These are phyloP conservation scores for Drosophila fungiperda DNA, from an alignment of 2,888 invertebrate genomes.

Conservation along the genomic window DNA sequence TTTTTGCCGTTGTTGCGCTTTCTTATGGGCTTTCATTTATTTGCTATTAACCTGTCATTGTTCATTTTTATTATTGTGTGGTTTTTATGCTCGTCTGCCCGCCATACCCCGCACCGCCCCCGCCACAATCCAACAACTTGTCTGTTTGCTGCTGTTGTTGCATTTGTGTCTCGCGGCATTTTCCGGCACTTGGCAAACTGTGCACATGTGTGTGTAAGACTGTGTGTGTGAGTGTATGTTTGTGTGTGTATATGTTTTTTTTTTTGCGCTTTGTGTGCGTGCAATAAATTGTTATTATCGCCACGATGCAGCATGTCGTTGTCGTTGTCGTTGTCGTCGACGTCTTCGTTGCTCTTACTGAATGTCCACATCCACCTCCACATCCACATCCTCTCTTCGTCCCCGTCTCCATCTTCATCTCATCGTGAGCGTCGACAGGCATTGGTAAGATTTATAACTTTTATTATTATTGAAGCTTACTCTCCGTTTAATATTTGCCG, in stretches of 20 bases:
- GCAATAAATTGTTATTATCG: slow-evolving; percentile 84
- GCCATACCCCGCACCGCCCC: slow-evolving; percentile 19
- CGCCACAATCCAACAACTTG: slow-evolving; percentile 9
- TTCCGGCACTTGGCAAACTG: slow-evolving; percentile 68
- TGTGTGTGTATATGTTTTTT: slow-evolving; percentile 17
- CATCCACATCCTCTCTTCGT: slow-evolving; percentile 19
- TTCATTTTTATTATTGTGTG: slow-evolving; percentile 82
- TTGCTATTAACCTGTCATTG: slow-evolving; percentile 85
- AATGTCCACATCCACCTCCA: slow-evolving; percentile 31
- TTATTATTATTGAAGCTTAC: slow-evolving; percentile 82
- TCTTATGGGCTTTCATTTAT: slow-evolving; percentile 83
- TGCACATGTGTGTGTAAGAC: slow-evolving; percentile 42
- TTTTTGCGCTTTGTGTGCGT: slow-evolving; percentile 55
- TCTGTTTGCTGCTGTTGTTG: slow-evolving; percentile 49
- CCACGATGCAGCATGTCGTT: slow-evolving; percentile 80
- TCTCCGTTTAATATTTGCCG: slow-evolving; percentile 74
- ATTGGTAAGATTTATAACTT: slow-evolving; percentile 81
- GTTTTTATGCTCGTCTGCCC: slow-evolving; percentile 67
- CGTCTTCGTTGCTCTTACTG: slow-evolving; percentile 39
- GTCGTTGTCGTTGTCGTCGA: slow-evolving; percentile 39
- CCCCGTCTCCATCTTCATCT: slow-evolving; percentile 21
- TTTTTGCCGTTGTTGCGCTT: slow-evolving; percentile 42
- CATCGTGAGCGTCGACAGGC: slow-evolving; percentile 53
- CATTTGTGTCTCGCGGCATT: slow-evolving; percentile 73
- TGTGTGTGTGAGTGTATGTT: slow-evolving; percentile 11